Evolutionary conservation across 2,113 vertebrate genomes (phyloP).

Genomic region (Synodontis membranacea): DNA sequence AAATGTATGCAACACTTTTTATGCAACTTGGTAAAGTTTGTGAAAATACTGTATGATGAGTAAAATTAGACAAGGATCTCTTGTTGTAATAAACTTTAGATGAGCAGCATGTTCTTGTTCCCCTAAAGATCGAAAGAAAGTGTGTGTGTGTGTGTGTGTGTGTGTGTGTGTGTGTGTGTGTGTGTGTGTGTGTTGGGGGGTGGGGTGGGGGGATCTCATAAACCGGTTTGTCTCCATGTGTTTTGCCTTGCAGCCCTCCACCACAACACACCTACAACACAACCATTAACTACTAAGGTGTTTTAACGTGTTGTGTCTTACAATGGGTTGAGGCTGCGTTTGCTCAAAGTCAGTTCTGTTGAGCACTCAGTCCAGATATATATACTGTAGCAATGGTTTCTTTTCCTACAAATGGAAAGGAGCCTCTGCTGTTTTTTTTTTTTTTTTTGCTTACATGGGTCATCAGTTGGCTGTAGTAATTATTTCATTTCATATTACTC

Average conservation of each 20-base stretch:
- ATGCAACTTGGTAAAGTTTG: neutral
- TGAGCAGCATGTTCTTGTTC: no score
- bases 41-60: neutral
- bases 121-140: neutral
- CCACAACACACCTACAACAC: neutral
- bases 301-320: neutral
- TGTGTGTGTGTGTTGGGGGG: neutral
- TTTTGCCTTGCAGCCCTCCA: slow-evolving; percentile 22
- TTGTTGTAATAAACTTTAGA: neutral
- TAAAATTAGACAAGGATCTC: neutral
- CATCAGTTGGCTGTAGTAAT: neutral
- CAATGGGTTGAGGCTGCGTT: neutral
- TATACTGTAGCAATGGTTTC: neutral
- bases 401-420: neutral
- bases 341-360: neutral
- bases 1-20: neutral
- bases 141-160: neutral
- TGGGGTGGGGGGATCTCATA: neutral
- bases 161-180: neutral
- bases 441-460: neutral
- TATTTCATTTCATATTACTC: neutral
- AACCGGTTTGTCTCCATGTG: slow-evolving; percentile 27
- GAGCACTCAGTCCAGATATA: neutral
- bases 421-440: neutral
- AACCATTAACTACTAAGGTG: neutral